Evolutionary conservation across 2,888 invertebrate genomes (phyloP).

Genomic region (Idaea dimidiata): DNA sequence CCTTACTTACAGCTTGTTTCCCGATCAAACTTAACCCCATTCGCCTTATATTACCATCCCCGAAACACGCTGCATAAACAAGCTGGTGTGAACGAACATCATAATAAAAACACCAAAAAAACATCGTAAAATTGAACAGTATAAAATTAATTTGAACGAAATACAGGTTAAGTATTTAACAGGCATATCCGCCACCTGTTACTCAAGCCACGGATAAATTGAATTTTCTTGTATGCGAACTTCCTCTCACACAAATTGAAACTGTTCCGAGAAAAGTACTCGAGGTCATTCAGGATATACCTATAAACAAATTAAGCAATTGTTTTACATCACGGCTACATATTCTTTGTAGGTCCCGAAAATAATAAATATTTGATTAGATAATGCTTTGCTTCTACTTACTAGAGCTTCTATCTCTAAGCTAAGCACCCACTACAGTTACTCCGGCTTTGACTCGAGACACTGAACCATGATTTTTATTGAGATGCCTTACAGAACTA

Average conservation of each 20-base stretch:
- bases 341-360: not conserved
- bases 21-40: too few species aligned
- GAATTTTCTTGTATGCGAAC: constrained; percentile 20
- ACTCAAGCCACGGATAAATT: constrained; percentile 20
- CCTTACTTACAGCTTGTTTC: too few species aligned
- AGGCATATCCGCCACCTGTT: constrained; percentile 22
- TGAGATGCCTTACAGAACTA: too few species aligned
- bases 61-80: not conserved
- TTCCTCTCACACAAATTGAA: constrained; percentile 15
- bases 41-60: too few species aligned
- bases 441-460: not conserved
- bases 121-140: constrained; percentile 7
- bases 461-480: not conserved
- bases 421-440: not conserved
- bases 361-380: not conserved
- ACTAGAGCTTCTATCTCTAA: not conserved
- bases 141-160: constrained; percentile 10
- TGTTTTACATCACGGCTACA: not conserved
- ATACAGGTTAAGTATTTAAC: constrained; percentile 11
- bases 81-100: not conserved
- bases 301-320: not conserved
- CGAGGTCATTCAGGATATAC: not conserved
- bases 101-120: not conserved
- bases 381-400: not conserved
- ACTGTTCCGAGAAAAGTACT: constrained; percentile 12